Percentiles rank a stretch among this genome's conserved stretches.
phyloP scores from a whole-genome alignment of 2,113 vertebrate genomes.

The Ailuropoda melanoleuca region DNA sequence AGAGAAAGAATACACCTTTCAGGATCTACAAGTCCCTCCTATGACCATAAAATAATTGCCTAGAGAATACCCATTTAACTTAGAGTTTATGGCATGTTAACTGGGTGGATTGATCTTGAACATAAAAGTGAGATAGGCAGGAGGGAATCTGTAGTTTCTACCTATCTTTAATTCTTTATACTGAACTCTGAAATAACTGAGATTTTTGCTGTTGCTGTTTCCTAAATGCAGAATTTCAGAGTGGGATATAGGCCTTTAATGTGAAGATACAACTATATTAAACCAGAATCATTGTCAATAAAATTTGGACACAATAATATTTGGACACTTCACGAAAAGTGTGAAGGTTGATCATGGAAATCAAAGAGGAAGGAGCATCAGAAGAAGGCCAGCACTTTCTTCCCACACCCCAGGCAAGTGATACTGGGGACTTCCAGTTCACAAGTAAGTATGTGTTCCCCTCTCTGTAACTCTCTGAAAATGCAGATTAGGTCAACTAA shows the following conservation, averaged over 20 bases:
- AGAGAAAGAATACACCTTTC: conserved; percentile 56
- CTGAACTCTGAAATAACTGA: conserved; percentile 52
- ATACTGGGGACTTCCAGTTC: conserved; percentile 77
- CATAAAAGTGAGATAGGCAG: conserved; percentile 27
- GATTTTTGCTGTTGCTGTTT: conserved; percentile 72
- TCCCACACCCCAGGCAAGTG: conserved; percentile 77
- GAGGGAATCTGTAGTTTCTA: conserved; percentile 61
- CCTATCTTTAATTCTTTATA: background rate
- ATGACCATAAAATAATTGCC: conserved; percentile 76
- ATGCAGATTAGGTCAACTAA: background rate
- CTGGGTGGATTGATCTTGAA: background rate
- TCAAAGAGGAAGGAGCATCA: conserved; percentile 84
- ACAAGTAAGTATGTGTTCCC: conserved; percentile 80
- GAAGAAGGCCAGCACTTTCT: conserved; percentile 85
- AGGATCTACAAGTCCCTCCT: conserved; percentile 68
- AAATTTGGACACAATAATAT: conserved; percentile 64
- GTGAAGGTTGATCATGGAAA: conserved; percentile 85
- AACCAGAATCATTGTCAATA: conserved; percentile 66
- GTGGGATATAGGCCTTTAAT: conserved; percentile 67
- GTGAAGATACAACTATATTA: conserved; percentile 70
- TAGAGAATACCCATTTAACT: conserved; percentile 66
- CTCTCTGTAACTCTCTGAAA: background rate
- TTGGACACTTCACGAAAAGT: too few species aligned
- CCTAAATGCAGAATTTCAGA: conserved; percentile 81
- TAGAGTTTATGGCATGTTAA: conserved; percentile 58